Conservation (phyloP, 2,113 vertebrate species). For the Dasypus novemcinctus region DNA sequence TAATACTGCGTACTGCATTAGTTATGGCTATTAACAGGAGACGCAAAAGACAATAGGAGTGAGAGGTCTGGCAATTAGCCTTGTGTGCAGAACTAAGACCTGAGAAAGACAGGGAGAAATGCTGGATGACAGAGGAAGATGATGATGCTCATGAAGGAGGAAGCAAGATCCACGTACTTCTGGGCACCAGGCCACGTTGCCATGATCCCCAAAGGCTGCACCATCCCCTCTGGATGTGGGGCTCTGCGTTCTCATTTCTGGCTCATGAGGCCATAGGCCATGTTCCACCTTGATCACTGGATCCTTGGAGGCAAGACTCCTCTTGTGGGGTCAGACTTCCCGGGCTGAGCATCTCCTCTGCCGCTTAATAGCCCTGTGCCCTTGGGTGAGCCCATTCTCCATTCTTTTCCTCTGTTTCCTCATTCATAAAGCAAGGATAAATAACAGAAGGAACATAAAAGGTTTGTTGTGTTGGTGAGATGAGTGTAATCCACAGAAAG, state of each 20-base stretch:
- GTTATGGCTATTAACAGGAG: not conserved
- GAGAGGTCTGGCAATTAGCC: not conserved
- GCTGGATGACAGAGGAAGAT: not conserved
- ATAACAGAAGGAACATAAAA: not conserved
- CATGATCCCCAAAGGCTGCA: accelerated
- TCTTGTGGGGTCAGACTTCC: too few species aligned
- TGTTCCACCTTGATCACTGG: not conserved
- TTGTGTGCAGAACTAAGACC: not conserved
- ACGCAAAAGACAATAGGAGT: not conserved
- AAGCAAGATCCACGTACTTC: accelerated
- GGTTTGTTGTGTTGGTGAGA: too few species aligned
- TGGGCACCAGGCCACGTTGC: not conserved
- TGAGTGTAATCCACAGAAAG: not conserved
- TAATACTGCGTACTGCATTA: accelerated
- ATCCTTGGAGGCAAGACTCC: accelerated
- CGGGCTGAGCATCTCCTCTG: accelerated
- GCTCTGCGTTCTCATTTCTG: not conserved
- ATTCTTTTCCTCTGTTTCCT: not conserved
- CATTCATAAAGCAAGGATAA: not conserved
- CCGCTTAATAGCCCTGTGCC: not conserved
- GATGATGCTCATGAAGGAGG: accelerated
- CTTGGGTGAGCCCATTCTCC: not conserved
- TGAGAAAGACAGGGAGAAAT: not conserved
- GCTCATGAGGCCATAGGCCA: not conserved
- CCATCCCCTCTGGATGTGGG: accelerated